phyloP scores from a whole-genome alignment of 30 jellyfish, hydroid and myxozoan genomes.

The Clytia hemisphaerica region DNA sequence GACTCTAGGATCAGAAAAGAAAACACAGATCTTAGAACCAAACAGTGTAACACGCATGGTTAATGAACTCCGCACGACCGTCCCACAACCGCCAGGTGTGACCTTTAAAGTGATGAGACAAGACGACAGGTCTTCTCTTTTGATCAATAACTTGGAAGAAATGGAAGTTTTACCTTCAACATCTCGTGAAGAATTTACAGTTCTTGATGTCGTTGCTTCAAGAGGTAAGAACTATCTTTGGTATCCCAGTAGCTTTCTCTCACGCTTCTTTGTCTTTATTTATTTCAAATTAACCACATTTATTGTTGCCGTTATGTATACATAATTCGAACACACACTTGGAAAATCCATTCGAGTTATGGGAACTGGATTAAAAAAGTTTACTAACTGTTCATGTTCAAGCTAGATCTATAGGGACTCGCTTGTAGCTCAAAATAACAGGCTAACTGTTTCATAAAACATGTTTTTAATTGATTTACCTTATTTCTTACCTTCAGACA shows the following conservation, averaged over 20 bases:
- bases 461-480: too few relatives aligned
- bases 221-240: conserved; percentile 43
- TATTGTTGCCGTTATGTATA: too few relatives aligned
- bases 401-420: too few relatives aligned
- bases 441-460: too few relatives aligned
- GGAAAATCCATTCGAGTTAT: too few relatives aligned
- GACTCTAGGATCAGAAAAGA: conserved; percentile 87
- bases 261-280: too few relatives aligned
- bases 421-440: too few relatives aligned
- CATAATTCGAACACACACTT: too few relatives aligned
- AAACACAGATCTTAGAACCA: conserved; percentile 52
- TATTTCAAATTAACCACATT: too few relatives aligned
- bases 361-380: too few relatives aligned
- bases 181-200: conserved; percentile 82
- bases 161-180: conserved; percentile 85
- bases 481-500: conserved; percentile 25
- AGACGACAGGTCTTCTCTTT: conserved; percentile 60
- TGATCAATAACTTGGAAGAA: conserved; percentile 64
- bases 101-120: conserved; percentile 52
- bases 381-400: too few relatives aligned
- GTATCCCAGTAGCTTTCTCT: too few relatives aligned
- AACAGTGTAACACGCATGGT: conserved; percentile 84
- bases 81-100: conserved; percentile 98
- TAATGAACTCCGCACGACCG: conserved; percentile 78
- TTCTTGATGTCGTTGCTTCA: conserved; percentile 50